Percentiles rank a stretch among this genome's conserved stretches.
phyloP scores from a whole-genome alignment of 2,797 vertebrate genomes.

The Poeciliopsis presidionis region DNA sequence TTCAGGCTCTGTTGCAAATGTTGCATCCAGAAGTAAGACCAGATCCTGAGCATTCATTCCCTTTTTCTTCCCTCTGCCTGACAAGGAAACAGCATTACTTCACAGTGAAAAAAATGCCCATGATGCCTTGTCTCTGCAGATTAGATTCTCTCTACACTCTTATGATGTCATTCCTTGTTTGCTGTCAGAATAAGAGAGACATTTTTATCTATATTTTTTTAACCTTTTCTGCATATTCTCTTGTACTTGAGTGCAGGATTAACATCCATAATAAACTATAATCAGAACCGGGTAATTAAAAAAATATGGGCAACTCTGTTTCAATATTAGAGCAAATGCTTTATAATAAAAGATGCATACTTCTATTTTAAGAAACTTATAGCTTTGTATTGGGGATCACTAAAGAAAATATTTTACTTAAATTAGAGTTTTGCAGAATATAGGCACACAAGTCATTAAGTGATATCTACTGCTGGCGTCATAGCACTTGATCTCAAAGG shows the following conservation, averaged over 20 bases:
- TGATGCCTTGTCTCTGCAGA: conserved; percentile 44
- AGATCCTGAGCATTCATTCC: conserved; percentile 37
- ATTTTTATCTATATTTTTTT: conserved; percentile 17
- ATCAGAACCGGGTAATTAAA: background rate
- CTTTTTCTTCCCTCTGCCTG: conserved; percentile 27
- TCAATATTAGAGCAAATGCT: background rate
- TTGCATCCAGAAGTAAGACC: conserved; percentile 32
- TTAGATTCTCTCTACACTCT: conserved; percentile 49
- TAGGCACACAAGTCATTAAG: background rate
- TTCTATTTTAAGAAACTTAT: background rate
- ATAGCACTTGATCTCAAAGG: background rate
- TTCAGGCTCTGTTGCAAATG: conserved; percentile 34
- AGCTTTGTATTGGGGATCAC: background rate
- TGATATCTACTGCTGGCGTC: background rate
- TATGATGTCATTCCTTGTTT: conserved; percentile 7
- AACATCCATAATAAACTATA: background rate
- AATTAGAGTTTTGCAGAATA: background rate
- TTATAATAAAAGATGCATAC: background rate
- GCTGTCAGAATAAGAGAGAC: conserved; percentile 15
- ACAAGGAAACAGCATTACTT: conserved; percentile 58
- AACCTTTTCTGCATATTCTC: conserved; percentile 15
- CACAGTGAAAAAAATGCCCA: conserved; percentile 61
- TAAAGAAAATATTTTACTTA: background rate
- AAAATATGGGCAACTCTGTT: background rate
- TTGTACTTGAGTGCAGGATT: background rate